Evolutionary conservation across 2,797 vertebrate genomes (phyloP).

Genomic region (Leucoraja ocellata): DNA sequence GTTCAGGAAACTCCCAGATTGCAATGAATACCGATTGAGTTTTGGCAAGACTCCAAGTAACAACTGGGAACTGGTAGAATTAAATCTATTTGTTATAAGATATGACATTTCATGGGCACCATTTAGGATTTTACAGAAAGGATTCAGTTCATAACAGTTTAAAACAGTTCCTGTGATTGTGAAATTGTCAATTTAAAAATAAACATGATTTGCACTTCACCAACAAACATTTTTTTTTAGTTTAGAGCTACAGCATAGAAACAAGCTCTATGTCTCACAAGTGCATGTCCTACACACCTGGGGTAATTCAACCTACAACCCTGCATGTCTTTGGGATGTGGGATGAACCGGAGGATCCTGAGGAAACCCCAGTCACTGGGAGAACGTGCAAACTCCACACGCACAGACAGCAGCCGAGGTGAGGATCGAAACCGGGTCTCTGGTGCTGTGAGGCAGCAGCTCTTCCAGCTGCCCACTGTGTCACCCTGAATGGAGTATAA

Average conservation of each 20-base stretch:
- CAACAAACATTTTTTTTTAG: neutral
- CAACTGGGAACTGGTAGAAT: conserved; percentile 17
- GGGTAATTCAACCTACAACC: too few relatives aligned
- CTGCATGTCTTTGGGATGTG: too few relatives aligned
- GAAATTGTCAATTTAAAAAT: neutral
- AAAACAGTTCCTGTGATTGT: neutral
- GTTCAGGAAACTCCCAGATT: neutral
- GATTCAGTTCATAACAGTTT: neutral
- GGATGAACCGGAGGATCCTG: too few relatives aligned
- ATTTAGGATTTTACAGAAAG: conserved; percentile 12
- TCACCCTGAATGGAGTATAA: neutral
- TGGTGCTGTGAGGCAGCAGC: too few relatives aligned
- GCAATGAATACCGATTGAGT: neutral
- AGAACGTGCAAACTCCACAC: too few relatives aligned
- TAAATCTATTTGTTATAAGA: neutral
- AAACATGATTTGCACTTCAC: too few relatives aligned
- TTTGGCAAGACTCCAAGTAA: neutral
- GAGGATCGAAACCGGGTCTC: too few relatives aligned
- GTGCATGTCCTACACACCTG: too few relatives aligned
- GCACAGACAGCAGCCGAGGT: too few relatives aligned
- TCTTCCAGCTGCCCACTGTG: too few relatives aligned
- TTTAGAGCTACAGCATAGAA: neutral
- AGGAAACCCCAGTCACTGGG: too few relatives aligned
- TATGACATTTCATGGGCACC: neutral
- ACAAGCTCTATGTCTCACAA: too few relatives aligned